Evolutionary conservation across 1,140 invertebrate genomes (phyloP), one percentile per base, ranked within the genome.

Genomic region (Diachasmimorpha longicaudata): DNA sequence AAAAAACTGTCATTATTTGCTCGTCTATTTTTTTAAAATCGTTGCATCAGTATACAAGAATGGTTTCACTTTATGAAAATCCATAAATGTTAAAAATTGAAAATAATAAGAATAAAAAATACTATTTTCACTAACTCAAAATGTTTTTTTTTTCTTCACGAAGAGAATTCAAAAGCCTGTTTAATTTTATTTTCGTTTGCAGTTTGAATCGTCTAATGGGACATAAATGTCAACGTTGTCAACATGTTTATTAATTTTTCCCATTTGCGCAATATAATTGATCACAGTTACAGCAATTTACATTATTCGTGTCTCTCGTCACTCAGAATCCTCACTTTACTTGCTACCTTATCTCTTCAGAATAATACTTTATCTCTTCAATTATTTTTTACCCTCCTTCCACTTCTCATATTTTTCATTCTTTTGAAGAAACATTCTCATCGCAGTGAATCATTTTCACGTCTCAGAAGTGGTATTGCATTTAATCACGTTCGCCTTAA

Each of bases 231-330:
- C 6, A 31, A 31, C 31, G 31, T 3, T 31, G 31, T 31, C 6
- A 31, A 31, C 31, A 31, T 31, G 31, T 31, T 31, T 31, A 31
- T 31, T 31, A 31, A 4, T 44, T 16, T 76, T 76, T 76, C 71
- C 25, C 42, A 44, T 70, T 58, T 77, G 75, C 75, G 77, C 75
- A 77, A 78, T 71, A 78, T 63, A 81, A 81, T 83, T 82, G 80
- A 83, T 83, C 82, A 83, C 82, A 83, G 82, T 81, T 82, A 81
- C 79, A 82, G 82, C 78, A 83, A 83, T 83, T 83, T 83, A 83
- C 82, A 83, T 81, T 80, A 73, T 68, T 74, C 75, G 78, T 73
- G 75, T 55, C 72, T 74, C 78, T 72, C 52, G 16, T 69, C 58
- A 63, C 25, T 3, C 58, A 67, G 52, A 76, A 72, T 72, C 39